Evolutionary conservation across 2,888 invertebrate genomes (phyloP).

Genomic region (Halictus ligatus): DNA sequence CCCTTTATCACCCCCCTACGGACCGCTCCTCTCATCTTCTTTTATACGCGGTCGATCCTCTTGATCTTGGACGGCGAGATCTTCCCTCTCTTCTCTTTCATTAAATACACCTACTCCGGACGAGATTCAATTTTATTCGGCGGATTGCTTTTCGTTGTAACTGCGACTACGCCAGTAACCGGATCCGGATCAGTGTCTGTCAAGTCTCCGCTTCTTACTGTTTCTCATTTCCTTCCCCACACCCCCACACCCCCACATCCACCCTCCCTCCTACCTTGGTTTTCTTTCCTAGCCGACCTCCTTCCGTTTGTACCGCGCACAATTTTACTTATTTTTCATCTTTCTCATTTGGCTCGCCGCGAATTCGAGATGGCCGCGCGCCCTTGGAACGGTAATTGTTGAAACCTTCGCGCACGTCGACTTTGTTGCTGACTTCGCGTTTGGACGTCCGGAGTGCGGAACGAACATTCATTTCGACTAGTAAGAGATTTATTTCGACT

Average conservation of each 20-base stretch:
- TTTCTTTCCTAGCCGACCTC: not conserved
- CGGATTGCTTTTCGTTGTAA: constrained; percentile 82
- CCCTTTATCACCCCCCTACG: not conserved
- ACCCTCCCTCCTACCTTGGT: no score
- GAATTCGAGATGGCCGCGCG: not conserved
- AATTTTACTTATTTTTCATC: not conserved
- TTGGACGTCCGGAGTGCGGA: not conserved
- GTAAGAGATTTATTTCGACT: not conserved
- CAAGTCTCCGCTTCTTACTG: constrained; percentile 54
- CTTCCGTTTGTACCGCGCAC: constrained; percentile 19
- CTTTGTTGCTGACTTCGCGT: not conserved
- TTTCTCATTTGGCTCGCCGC: not conserved
- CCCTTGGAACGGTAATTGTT: not conserved
- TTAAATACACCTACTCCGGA: constrained; percentile 76
- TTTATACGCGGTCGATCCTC: constrained; percentile 65
- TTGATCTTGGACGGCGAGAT: constrained; percentile 69
- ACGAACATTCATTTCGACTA: not conserved
- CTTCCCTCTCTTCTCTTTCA: constrained; percentile 69
- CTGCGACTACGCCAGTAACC: constrained; percentile 77
- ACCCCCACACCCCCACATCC: no score
- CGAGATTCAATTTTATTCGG: constrained; percentile 82
- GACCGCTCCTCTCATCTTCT: constrained; percentile 33
- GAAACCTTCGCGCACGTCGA: not conserved
- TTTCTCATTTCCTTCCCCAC: constrained; percentile 4
- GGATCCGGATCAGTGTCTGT: constrained; percentile 80